Evolutionary conservation across 2,888 invertebrate species (phyloP).

Genomic region (Hemaris fuciformis): DNA sequence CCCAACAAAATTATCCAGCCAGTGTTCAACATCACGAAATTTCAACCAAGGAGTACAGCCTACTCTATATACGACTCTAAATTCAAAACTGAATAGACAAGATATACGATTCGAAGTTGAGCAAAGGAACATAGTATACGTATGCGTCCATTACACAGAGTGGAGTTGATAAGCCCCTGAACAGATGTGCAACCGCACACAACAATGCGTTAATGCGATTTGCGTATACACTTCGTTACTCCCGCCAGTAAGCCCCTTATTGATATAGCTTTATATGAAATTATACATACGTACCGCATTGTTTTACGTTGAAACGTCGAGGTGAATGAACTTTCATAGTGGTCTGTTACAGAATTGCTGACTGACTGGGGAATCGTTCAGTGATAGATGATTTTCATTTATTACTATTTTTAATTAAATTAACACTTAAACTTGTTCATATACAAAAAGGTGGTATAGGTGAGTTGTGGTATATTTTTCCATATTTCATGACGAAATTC

Average conservation of each 20-base stretch:
- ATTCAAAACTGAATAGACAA: no score
- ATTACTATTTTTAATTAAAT: no score
- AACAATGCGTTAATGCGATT: conserved; percentile 64
- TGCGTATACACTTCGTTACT: conserved; percentile 63
- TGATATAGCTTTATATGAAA: conserved; percentile 34
- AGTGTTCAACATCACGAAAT: no score
- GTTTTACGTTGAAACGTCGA: conserved; percentile 14
- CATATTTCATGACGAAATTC: no score
- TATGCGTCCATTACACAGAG: conserved; percentile 5
- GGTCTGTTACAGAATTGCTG: neutral
- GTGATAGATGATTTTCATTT: no score
- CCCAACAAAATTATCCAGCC: no score
- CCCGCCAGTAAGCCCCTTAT: conserved; percentile 59
- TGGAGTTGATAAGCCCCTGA: conserved; percentile 56
- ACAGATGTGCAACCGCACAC: conserved; percentile 60
- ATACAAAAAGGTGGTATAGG: no score
- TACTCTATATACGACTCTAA: no score
- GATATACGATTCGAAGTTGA: neutral
- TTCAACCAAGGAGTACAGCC: no score
- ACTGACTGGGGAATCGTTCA: no score
- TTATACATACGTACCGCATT: conserved; percentile 23
- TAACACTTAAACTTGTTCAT: no score
- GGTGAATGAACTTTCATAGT: neutral
- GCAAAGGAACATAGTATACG: neutral
- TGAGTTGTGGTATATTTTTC: no score